Percentiles rank a stretch among this genome's conserved stretches.
phyloP scores from a whole-genome alignment of 2,113 vertebrate species.

The Lampris incognitus region DNA sequence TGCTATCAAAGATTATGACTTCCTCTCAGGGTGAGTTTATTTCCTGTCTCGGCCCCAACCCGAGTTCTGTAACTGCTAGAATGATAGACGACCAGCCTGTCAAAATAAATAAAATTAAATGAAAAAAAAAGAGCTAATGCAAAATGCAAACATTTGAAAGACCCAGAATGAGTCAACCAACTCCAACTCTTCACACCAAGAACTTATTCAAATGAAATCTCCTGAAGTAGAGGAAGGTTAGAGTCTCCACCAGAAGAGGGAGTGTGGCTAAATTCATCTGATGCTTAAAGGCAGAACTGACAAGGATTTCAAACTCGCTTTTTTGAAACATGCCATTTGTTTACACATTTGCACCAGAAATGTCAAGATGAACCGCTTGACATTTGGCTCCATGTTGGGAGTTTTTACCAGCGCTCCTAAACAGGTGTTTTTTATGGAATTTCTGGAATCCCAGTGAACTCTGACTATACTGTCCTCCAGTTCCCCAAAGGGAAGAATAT shows the following conservation, averaged over 20 bases:
- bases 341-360: conserved; percentile 19
- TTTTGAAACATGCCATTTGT: conserved; percentile 18
- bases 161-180: no score
- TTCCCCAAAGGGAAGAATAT: no score
- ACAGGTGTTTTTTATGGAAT: no score
- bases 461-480: no score
- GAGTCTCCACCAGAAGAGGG: conserved; percentile 55
- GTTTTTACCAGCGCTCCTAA: neutral
- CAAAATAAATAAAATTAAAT: neutral
- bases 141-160: no score
- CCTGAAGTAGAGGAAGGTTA: conserved; percentile 64
- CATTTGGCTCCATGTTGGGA: neutral
- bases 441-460: no score
- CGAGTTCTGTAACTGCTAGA: conserved; percentile 16
- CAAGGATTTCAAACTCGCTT: conserved; percentile 5
- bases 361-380: conserved; percentile 19
- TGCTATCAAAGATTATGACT: neutral
- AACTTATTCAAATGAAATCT: neutral
- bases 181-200: no score
- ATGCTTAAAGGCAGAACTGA: conserved; percentile 31
- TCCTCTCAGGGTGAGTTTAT: conserved; percentile 19
- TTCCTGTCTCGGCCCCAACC: conserved; percentile 38
- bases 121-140: no score
- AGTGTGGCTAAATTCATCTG: conserved; percentile 35
- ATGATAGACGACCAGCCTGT: conserved; percentile 59